Evolutionary conservation across 1,140 invertebrate species (phyloP).

Genomic region (Lanistes nyassanus): DNA sequence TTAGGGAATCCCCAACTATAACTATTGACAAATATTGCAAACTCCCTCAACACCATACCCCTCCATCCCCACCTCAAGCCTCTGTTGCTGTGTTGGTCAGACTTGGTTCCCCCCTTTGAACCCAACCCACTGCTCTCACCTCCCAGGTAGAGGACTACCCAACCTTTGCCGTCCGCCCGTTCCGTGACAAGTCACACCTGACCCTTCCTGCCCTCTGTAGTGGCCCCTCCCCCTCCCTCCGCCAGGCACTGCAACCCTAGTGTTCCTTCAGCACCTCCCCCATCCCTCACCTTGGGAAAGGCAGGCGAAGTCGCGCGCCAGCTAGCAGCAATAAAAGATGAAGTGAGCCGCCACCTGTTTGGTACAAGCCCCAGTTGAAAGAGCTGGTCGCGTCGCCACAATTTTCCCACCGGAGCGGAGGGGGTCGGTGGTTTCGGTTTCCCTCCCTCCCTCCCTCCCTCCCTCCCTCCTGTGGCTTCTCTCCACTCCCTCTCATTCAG

Average conservation of each 20-base stretch:
- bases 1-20: no score
- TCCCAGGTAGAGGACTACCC: no score
- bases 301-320: not conserved
- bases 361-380: constrained; percentile 1
- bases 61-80: no score
- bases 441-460: not conserved
- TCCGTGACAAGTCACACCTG: constrained; percentile 1
- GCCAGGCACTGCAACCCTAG: not conserved
- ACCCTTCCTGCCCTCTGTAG: not conserved
- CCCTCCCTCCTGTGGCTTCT: not conserved
- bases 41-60: no score
- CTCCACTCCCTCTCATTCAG: not conserved
- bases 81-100: no score
- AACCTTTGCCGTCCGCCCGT: not conserved
- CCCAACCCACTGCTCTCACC: no score
- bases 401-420: constrained; percentile 5
- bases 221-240: not conserved
- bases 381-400: not conserved
- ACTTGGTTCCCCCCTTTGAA: no score
- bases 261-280: not conserved
- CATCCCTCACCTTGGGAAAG: not conserved
- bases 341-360: not conserved
- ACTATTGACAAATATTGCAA: no score
- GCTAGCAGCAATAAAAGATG: not conserved
- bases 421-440: not conserved